Evolutionary conservation across 2,888 invertebrate genomes (phyloP).

Genomic region (Cephus sareptanus): DNA sequence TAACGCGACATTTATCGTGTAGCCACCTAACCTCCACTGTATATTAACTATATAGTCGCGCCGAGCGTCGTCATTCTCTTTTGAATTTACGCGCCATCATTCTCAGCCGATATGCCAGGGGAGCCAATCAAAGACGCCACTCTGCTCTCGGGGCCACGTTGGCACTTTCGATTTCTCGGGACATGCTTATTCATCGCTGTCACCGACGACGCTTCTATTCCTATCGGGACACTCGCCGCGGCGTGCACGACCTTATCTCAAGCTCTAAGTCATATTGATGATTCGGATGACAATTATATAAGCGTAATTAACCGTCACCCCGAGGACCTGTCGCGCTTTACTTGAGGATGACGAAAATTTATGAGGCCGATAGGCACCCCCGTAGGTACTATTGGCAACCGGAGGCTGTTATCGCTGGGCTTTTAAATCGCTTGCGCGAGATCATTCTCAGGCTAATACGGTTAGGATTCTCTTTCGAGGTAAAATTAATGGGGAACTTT

Average conservation of each 20-base stretch:
- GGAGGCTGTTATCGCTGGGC: neutral
- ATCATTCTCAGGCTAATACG: no score
- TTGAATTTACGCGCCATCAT: neutral
- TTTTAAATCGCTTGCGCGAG: neutral
- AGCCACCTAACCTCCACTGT: neutral
- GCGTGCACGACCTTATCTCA: neutral
- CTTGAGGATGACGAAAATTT: slow-evolving; percentile 14
- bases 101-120: neutral
- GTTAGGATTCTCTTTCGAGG: no score
- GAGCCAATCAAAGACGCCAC: neutral
- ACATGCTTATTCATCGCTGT: neutral
- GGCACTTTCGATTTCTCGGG: neutral
- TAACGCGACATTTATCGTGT: slow-evolving; percentile 14
- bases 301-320: slow-evolving; percentile 9
- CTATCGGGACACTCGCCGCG: neutral
- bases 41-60: neutral
- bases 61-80: neutral
- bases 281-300: slow-evolving; percentile 13
- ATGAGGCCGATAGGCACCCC: slow-evolving; percentile 11
- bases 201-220: neutral
- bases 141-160: neutral
- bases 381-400: neutral
- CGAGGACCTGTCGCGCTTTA: slow-evolving; percentile 7
- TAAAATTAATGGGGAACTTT: neutral
- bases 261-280: slow-evolving; percentile 5